Base-by-base conservation (phyloP, 2,888 invertebrate genomes). In the Cheiracanthium punctorium region DNA sequence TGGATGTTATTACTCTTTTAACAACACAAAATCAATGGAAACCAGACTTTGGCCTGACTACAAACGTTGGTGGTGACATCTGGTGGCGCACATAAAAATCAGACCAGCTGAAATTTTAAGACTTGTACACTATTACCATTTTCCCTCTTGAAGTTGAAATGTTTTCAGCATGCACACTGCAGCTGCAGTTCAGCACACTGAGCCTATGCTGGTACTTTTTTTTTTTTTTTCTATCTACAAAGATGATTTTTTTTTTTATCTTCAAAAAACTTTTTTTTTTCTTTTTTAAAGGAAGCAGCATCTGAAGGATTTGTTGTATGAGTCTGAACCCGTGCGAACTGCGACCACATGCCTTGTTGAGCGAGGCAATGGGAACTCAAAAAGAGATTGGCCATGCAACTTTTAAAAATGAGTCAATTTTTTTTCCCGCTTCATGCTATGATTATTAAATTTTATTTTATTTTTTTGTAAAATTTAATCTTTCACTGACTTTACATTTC, bases 101-200 rank as follows among this genome's bases (percentile, higher is more conserved):
- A 86, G 85, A 86, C 80, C 80, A 86, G 85, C 85, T 86, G 85
- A 86, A 67, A 80, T 80, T 84, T 73, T 58, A 82, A 67, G n/a
- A 75, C 74, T 69, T 76, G 82, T 64, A 48, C 76, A 75, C 58
- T n/a, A 12, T 33, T 33, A 64, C 73, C 67, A 48, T 73, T 52
- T 24, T 52, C 58, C 24, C 12, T 30, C 41, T n/a, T n/a, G 41
- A 28, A 76, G 67, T 41, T 41, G 76, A 17, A 58, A 17, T 58
- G 65, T 32, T 32, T 64, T 30, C 67, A 67, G 43, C 37, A 67
- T 69, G 32, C 24, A 10, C 72, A 65, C 64, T n/a, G 28, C 20
- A 64, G 33, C 67, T 17, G 29, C 72, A 76, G 58, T 82, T 70
- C 43, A 32, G 58, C n/a, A 24, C 58, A 69, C 37, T 58, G 71